Evolutionary conservation across 2,797 vertebrate genomes (phyloP).

Genomic region (Acrocephalus scirpaceus): DNA sequence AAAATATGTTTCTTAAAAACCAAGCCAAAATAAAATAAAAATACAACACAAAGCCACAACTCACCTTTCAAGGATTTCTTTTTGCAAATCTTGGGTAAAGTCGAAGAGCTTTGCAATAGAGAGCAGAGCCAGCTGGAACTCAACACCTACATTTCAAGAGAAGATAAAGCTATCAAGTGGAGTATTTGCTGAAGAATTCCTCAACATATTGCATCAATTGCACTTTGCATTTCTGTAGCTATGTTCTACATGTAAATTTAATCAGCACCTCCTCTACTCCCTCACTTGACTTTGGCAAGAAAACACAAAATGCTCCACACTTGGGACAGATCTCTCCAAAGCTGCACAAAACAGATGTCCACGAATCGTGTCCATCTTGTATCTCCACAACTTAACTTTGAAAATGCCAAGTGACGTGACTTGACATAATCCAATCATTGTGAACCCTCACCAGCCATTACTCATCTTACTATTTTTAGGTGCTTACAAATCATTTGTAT

Average conservation of each 20-base stretch:
- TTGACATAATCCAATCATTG: not conserved
- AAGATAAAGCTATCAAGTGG: not conserved
- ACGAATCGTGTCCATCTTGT: not conserved
- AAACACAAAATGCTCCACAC: not conserved
- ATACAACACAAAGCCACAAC: not conserved
- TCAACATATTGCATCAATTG: not conserved
- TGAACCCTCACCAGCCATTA: not conserved
- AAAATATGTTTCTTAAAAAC: not conserved
- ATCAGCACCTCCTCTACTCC: not conserved
- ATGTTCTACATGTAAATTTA: not conserved
- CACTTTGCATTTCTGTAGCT: not conserved
- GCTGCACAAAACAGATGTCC: not conserved
- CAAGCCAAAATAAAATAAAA: not conserved
- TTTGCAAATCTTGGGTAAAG: slow-evolving; percentile 91
- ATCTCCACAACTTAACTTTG: not conserved
- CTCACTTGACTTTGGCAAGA: not conserved
- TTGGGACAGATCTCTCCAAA: not conserved
- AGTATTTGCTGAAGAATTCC: not conserved
- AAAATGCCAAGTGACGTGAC: not conserved
- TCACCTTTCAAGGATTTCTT: slow-evolving; percentile 90
- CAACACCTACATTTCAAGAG: slow-evolving; percentile 78
- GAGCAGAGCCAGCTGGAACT: slow-evolving; percentile 86
- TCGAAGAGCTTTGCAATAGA: slow-evolving; percentile 88
- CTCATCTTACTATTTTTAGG: not conserved
- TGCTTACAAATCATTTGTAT: not conserved